Evolutionary conservation across 2,888 invertebrate genomes (phyloP), one percentile per base, ranked within the genome.

Genomic region (Mayetiola destructor): DNA sequence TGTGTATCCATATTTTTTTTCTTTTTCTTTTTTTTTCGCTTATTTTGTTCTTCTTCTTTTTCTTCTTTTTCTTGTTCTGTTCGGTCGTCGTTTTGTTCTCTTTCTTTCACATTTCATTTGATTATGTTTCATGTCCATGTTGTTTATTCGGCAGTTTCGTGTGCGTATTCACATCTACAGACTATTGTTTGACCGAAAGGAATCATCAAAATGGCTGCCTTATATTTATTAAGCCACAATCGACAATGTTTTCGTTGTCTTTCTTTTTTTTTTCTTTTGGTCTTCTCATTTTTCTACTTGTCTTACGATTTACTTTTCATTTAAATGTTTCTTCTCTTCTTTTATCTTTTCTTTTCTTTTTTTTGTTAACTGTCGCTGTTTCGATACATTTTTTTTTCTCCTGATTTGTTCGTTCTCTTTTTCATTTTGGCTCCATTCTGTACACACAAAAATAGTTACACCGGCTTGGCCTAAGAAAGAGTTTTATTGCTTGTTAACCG

Each of bases 181-280:
- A 48, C 48, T 48, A 48, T 48, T 48, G 48, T 48, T 48, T 48
- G 48, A 48, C 48, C 48, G 39, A 48, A 59, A 57, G 36, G 54
- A 56, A 59, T 54, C 42, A 35, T 55, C 56, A 58, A 58, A 58
- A 58, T 58, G 58, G 58, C 58, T 58, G 58, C 55, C 58, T 58
- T 27, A 48, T 27, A 48, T 48, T 48, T 48, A 48, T 48, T 48
- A 48, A 27, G 48, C 16, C 27, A 48, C 32, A 6, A 32, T 32
- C 8, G 8, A 32, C 32, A 10, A 9, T 18, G 6, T 40, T 40
- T n/a, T 20, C 8, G 20, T 14, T 40, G 21, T 20, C 40, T 40
- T 20, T 40, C 20, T 40, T 14, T 40, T 18, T 18, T 18, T 39
- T 18, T 18, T 39, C 39, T 39, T 18, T 42, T 12, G 23, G 10